Evolutionary conservation across 2,113 vertebrate genomes (phyloP), one percentile per base, ranked within the genome.

Genomic region (Ploceus nigricollis): DNA sequence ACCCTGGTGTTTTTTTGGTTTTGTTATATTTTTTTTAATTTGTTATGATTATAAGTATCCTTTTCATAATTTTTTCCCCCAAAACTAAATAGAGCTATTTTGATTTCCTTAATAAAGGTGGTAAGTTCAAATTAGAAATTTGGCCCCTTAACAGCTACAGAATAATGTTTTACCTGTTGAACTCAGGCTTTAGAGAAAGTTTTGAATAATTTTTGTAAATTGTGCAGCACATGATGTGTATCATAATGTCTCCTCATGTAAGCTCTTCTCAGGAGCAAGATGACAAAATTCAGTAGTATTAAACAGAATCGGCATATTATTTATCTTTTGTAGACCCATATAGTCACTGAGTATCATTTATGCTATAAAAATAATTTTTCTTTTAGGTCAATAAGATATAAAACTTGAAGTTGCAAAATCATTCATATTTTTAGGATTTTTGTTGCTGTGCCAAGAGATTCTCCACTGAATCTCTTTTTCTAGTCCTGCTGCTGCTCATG

Each of bases 1-100:
- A 11, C 2, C 33, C 31, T 23, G 3, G 20, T 48, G 15, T 1
- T 14, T 9, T 39, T 54, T 50, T 27, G 0, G 6, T n/a, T 63
- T 40, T 40, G 3, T 33, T 76, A 3, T 5, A 2, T 35, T 11
- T 35, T 37, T 30, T 70, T 24, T 31, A 1, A 39, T 68, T 5
- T 90, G 7, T 65, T 51, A 51, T 9, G 1, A 16, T 9, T 69
- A 7, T n/a, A 93, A 71, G 22, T 33, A 54, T 11, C 8, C 1
- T 50, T 68, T 39, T 66, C 8, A n/a, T 27, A 63, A 42, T 56
- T 71, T 72, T 14, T 13, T 13, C 2, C 4, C 21, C 27, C 7
- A 3, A 42, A 73, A n/a, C 3, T 57, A 54, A 40, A n/a, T 54
- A 8, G 3, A 56, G 35, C 1, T 45, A 37, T 56, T 64, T 84